Conservation (phyloP, 92 coral and sea anemone genomes). For the Paramuricea clavata region DNA sequence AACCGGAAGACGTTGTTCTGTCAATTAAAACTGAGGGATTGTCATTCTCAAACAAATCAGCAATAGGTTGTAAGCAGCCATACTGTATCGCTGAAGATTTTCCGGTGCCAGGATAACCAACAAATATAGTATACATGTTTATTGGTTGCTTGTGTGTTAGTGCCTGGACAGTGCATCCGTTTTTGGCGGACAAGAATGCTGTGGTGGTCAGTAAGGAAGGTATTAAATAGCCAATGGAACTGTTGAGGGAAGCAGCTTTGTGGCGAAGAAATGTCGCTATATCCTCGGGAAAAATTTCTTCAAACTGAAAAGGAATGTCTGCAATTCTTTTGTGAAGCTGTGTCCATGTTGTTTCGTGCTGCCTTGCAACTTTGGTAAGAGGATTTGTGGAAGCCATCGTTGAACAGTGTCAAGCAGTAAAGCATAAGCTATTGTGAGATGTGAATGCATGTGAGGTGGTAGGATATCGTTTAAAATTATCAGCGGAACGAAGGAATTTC, state of each 20-base stretch:
- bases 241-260: constrained; percentile 53
- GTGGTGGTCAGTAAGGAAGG: constrained; percentile 37
- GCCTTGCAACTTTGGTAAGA: constrained; percentile 45
- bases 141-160: constrained; percentile 24
- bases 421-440: not conserved
- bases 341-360: constrained; percentile 49
- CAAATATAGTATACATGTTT: constrained; percentile 45
- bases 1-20: constrained; percentile 55
- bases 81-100: constrained; percentile 21
- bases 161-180: constrained; percentile 2
- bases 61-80: not conserved
- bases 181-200: constrained; percentile 22
- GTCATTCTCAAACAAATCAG: constrained; percentile 18
- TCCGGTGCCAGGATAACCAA: constrained; percentile 52
- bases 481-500: too few species aligned
- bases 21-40: constrained; percentile 10
- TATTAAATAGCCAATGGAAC: constrained; percentile 36
- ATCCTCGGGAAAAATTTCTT: constrained; percentile 16
- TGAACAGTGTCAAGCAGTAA: not conserved
- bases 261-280: constrained; percentile 33
- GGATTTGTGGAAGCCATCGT: constrained; percentile 41
- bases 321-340: constrained; percentile 50
- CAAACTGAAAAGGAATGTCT: constrained; percentile 16
- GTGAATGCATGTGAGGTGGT: not conserved
- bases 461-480: too few species aligned